Percentiles rank a stretch among this genome's conserved stretches.
These are phyloP conservation scores for Alentia gelatinosa DNA, from an alignment of 2,888 invertebrate genomes.

Conservation along the genomic window DNA sequence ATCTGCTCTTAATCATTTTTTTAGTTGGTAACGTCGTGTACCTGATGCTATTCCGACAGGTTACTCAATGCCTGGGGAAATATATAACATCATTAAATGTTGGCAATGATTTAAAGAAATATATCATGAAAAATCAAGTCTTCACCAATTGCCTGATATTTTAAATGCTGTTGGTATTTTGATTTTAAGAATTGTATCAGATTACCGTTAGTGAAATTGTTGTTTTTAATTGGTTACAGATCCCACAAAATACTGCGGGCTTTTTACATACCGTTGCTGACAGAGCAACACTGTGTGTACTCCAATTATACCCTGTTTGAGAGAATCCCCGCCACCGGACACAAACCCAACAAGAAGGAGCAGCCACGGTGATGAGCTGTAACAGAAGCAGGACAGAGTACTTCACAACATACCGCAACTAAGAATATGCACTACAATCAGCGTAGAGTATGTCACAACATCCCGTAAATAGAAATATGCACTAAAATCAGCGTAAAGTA, in stretches of 20 bases:
- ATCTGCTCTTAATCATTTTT: too few relatives aligned
- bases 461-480: too few relatives aligned
- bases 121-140: neutral
- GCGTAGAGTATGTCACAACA: too few relatives aligned
- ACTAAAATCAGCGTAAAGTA: too few relatives aligned
- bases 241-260: slow-evolving; percentile 86
- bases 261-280: slow-evolving; percentile 89
- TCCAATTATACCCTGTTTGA: slow-evolving; percentile 76
- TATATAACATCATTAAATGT: neutral
- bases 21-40: too few relatives aligned
- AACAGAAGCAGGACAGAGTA: too few relatives aligned
- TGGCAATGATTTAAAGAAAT: neutral
- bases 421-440: too few relatives aligned
- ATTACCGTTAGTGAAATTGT: neutral
- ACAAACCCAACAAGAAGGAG: too few relatives aligned
- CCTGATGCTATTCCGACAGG: too few relatives aligned
- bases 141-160: neutral
- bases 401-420: too few relatives aligned
- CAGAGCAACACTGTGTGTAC: slow-evolving; percentile 72
- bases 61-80: too few relatives aligned
- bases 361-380: too few relatives aligned
- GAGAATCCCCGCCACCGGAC: slow-evolving; percentile 56
- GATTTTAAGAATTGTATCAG: neutral
- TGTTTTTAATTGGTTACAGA: slow-evolving; percentile 66
- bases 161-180: neutral